phyloP scores from a whole-genome alignment of 2,888 invertebrate genomes.

The Diarsia rubi region DNA sequence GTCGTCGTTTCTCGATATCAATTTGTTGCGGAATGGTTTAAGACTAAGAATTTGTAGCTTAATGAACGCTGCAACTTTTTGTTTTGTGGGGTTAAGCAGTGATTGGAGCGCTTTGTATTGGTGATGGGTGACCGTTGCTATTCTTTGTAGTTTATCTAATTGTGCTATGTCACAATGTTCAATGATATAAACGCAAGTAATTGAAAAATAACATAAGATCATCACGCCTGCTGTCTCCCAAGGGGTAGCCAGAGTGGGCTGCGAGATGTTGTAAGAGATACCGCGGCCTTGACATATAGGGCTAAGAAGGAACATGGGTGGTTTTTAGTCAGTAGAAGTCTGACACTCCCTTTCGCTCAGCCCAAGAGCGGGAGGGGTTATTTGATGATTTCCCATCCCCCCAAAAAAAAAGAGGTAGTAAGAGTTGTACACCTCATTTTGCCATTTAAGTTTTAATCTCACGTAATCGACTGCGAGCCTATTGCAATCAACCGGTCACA shows the following conservation, averaged over 20 bases:
- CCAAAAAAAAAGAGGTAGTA: no score
- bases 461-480: background rate
- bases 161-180: background rate
- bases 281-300: no score
- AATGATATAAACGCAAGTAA: background rate
- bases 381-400: no score
- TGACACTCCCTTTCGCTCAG: no score
- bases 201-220: background rate
- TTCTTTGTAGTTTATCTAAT: background rate
- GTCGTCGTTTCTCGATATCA: conserved; percentile 21
- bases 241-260: no score
- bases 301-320: no score
- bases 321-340: no score
- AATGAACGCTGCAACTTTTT: conserved; percentile 26
- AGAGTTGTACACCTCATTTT: no score
- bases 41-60: conserved; percentile 11
- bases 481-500: background rate
- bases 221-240: background rate
- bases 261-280: no score
- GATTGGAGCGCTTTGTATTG: background rate
- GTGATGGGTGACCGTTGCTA: background rate
- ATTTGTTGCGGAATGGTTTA: conserved; percentile 35
- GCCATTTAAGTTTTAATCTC: no score
- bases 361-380: no score
- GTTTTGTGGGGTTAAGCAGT: conserved; percentile 2